These are phyloP conservation scores for Pseudorhombus dupliciocellatus DNA, from an alignment of 2,113 vertebrate species.

Conservation along the genomic window DNA sequence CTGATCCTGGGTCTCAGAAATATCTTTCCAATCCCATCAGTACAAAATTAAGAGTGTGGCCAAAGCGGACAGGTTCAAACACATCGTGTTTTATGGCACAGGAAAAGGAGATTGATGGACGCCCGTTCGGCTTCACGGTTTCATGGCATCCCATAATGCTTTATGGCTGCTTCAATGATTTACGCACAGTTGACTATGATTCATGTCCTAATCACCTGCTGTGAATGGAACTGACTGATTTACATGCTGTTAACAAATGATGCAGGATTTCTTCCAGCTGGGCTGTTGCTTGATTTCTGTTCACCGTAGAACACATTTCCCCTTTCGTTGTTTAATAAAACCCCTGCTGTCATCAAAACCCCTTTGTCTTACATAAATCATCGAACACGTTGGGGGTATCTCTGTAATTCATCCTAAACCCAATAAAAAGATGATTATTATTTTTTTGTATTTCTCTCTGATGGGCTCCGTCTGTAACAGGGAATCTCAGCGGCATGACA, in stretches of 20 bases:
- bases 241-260: not conserved
- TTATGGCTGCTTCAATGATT: no score
- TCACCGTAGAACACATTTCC: not conserved
- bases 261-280: not conserved
- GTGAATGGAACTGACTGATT: no score
- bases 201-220: no score
- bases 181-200: no score
- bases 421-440: constrained; percentile 14
- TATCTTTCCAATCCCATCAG: not conserved
- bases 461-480: constrained; percentile 1
- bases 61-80: no score
- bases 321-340: not conserved
- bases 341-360: not conserved
- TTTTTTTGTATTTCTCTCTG: not conserved
- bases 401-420: not conserved
- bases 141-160: no score
- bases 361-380: not conserved
- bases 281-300: not conserved
- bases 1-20: not conserved
- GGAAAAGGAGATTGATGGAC: no score
- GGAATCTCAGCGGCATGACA: constrained; percentile 1
- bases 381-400: not conserved
- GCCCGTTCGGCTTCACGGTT: no score
- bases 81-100: no score
- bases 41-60: not conserved